These are phyloP conservation scores for Clarias fuscus DNA, from an alignment of 2,797 vertebrate genomes.

Conservation along the genomic window DNA sequence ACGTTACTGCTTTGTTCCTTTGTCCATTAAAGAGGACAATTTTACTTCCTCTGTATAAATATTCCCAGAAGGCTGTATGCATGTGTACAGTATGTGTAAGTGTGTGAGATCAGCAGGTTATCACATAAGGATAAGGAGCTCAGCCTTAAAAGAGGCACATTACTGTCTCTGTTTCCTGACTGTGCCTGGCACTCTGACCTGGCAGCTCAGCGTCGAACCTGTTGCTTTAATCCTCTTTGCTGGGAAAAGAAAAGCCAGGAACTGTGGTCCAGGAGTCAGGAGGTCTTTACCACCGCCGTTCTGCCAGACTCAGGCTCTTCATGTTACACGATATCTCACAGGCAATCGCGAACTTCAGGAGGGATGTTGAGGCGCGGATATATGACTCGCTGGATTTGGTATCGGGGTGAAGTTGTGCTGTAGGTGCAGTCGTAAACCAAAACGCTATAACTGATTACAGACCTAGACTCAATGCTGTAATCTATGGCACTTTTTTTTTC, in stretches of 20 bases:
- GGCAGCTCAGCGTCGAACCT: slow-evolving; percentile 45
- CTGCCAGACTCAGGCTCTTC: slow-evolving; percentile 20
- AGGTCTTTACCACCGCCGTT: slow-evolving; percentile 26
- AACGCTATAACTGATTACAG: not conserved
- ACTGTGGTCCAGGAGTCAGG: slow-evolving; percentile 39
- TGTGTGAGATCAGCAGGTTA: slow-evolving; percentile 28
- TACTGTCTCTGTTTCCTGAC: slow-evolving; percentile 39
- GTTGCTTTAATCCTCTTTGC: slow-evolving; percentile 55
- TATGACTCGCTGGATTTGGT: not conserved
- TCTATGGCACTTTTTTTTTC: not conserved
- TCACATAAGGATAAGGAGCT: slow-evolving; percentile 32
- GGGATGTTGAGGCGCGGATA: not conserved
- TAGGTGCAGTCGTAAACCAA: not conserved
- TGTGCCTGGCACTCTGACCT: slow-evolving; percentile 45
- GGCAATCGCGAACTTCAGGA: not conserved
- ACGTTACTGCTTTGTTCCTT: not conserved
- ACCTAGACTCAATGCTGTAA: not conserved
- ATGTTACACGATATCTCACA: slow-evolving; percentile 12
- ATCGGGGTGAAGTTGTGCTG: not conserved
- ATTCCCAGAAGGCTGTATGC: not conserved
- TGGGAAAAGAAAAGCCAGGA: slow-evolving; percentile 32
- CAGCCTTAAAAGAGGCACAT: slow-evolving; percentile 45
- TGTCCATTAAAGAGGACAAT: not conserved
- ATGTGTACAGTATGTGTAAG: slow-evolving; percentile 8
- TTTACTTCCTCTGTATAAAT: not conserved